A percentile compares a stretch with the other conserved stretches of the same genome.
Conservation (phyloP, 2,888 invertebrate species). For the Rhamnusium bicolor region DNA sequence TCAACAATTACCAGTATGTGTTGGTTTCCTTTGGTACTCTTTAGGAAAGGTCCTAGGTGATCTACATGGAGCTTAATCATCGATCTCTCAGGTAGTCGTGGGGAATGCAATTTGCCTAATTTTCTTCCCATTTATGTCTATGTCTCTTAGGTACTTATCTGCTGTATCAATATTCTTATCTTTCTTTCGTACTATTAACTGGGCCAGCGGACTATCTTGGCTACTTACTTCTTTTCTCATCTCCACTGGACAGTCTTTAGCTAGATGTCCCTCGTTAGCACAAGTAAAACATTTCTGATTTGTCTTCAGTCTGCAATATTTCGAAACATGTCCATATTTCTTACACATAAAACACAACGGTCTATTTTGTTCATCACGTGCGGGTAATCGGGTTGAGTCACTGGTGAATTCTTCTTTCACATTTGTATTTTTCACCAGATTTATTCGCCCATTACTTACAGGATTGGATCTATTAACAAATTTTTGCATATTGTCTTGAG, state of each 20-base stretch:
- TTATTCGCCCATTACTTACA: no score
- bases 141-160: no score
- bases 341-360: not conserved
- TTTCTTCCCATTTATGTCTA: not conserved
- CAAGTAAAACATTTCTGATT: no score
- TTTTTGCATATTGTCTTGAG: no score
- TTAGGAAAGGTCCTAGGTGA: constrained; percentile 46
- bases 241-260: no score
- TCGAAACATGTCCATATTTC: no score
- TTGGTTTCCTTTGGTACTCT: constrained; percentile 35
- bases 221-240: not conserved
- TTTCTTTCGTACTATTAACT: not conserved
- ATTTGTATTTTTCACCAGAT: not conserved
- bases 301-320: no score
- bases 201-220: not conserved
- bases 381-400: not conserved
- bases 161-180: no score
- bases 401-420: no score
- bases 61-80: constrained; percentile 47
- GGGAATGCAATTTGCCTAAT: constrained; percentile 45
- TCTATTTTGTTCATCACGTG: not conserved
- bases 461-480: no score
- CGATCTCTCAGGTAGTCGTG: constrained; percentile 36
- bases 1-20: constrained; percentile 39
- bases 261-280: no score